Base-by-base conservation (phyloP, 2,888 invertebrate genomes). In the Tetheella fluctuosa region DNA sequence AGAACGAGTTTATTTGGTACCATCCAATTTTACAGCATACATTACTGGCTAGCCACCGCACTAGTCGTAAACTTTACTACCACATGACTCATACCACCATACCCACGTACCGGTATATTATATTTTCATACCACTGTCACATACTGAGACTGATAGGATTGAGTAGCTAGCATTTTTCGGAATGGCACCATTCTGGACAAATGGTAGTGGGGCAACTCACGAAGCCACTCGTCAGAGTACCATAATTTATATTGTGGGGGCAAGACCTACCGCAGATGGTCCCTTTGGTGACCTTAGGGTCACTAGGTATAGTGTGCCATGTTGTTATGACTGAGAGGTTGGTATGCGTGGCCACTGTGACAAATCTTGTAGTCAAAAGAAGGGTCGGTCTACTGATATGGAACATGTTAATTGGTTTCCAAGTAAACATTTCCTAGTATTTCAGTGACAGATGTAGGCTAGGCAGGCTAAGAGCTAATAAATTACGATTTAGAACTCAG, bases 11-110 rank as follows among this genome's bases (percentile, higher is more conserved):
- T 37, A 13, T 37, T 37, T 12, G 37, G 37, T 15, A 37, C 37
- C n/a, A n/a, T n/a, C 37, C 37, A 37, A 2, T 37, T 13, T 13
- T 12, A 13, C 37, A 37, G 37, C 37, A 37, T 2, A 37, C 37
- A 37, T 37, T 42, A 42, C n/a, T 42, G 17, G 42, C 42, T 42
- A n/a, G 15, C 37, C 37, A 15, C 37, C 37, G 15, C 37, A 37
- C 37, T 15, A 37, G 37, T 37, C 37, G 15, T 37, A 37, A 37
- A 42, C 42, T 17, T 42, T 42, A 42, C 42, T 42, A 42, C 17
- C 42, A 42, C 17, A 39, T 39, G 42, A 42, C n/a, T 42, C n/a
- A n/a, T n/a, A n/a, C n/a, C n/a, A n/a, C n/a, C 42, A 42, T 42
- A 15, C 42, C n/a, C 13, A 2, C 15, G 5, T 37, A 30, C 30